phyloP scores from a whole-genome alignment of 2,888 invertebrate genomes.

The Buathra laborator region DNA sequence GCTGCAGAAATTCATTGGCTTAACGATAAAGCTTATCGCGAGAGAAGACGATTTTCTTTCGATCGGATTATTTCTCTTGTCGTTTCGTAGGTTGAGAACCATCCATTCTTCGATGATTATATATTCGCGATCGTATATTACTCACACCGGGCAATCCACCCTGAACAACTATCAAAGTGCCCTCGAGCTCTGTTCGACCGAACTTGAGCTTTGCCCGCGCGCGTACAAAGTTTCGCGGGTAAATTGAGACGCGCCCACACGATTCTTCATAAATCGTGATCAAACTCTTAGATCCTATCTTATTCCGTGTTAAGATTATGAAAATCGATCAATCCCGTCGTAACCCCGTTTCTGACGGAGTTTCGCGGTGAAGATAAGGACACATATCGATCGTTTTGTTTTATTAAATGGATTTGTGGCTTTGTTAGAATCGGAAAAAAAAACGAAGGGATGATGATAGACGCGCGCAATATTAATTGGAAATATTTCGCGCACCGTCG shows the following conservation, averaged over 20 bases:
- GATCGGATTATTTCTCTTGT: not conserved
- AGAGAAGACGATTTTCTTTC: not conserved
- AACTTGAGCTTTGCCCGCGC: slow-evolving; percentile 49
- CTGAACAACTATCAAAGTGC: slow-evolving; percentile 44
- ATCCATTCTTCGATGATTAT: slow-evolving; percentile 16
- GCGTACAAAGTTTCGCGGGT: slow-evolving; percentile 40
- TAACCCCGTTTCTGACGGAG: not conserved
- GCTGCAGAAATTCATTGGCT: not conserved
- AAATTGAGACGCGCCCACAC: slow-evolving; percentile 47
- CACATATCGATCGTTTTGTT: not conserved
- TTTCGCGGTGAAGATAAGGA: not conserved
- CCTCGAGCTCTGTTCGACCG: slow-evolving; percentile 38
- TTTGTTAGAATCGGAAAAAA: too few species aligned
- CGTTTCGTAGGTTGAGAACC: slow-evolving; percentile 29
- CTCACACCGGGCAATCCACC: slow-evolving; percentile 43
- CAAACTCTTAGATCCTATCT: slow-evolving; percentile 44
- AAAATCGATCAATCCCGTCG: slow-evolving; percentile 26
- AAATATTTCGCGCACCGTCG: slow-evolving; percentile 1
- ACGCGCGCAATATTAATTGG: not conserved
- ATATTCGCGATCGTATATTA: slow-evolving; percentile 59
- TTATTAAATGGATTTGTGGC: too few species aligned
- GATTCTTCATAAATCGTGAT: slow-evolving; percentile 63
- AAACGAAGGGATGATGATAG: not conserved
- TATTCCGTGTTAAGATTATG: slow-evolving; percentile 37
- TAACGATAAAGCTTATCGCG: not conserved